phyloP scores from a whole-genome alignment of 2,797 vertebrate genomes.

The Tauraco hartlaubi region DNA sequence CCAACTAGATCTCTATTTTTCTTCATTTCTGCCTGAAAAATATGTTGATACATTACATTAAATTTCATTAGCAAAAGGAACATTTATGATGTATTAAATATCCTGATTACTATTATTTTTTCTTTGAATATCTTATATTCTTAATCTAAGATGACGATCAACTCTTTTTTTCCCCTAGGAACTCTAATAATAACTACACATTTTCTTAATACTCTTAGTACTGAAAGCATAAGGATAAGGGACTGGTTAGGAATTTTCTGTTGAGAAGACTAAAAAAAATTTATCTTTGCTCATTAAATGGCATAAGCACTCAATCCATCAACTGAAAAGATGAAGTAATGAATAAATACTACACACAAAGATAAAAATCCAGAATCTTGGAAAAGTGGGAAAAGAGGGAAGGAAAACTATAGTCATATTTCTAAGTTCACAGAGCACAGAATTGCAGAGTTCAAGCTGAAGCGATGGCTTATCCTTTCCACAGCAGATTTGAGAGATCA shows the following conservation, averaged over 20 bases:
- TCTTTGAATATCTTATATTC: background rate
- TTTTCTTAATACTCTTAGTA: background rate
- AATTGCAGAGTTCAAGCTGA: background rate
- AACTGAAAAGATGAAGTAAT: background rate
- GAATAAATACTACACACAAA: background rate
- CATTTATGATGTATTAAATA: background rate
- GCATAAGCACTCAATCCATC: background rate
- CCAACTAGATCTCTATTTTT: slow-evolving; percentile 23
- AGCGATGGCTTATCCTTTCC: background rate
- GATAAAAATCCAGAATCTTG: background rate
- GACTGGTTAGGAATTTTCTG: background rate
- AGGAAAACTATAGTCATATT: background rate
- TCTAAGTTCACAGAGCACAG: background rate
- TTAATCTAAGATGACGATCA: background rate
- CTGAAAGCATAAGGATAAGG: background rate
- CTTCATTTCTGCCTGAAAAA: slow-evolving; percentile 16
- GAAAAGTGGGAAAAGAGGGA: background rate
- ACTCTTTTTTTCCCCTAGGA: background rate
- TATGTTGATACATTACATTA: background rate
- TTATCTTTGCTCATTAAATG: background rate
- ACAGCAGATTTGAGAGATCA: background rate
- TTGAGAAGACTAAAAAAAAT: background rate
- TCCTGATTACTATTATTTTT: background rate
- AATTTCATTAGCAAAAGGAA: slow-evolving; percentile 9
- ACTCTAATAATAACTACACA: background rate